Base-by-base conservation (phyloP, 35 echinoderm and acorn worm species). In the Lytechinus pictus region DNA sequence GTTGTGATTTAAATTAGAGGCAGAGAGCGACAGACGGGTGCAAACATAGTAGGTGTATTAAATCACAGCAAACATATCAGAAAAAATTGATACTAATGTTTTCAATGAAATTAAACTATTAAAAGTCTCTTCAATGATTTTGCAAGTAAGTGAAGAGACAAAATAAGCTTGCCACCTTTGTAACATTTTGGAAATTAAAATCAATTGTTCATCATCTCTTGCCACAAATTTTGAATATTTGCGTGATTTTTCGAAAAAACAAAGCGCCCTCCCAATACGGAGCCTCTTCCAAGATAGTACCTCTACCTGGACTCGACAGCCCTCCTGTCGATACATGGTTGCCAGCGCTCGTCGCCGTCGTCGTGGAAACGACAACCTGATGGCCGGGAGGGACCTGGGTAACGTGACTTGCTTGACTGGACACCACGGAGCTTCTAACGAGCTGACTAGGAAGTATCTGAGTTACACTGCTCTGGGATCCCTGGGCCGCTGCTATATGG, bases 281-380 rank as follows among this genome's bases (percentile, higher is more conserved):
- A 93, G 92, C 92, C 92, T 79, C 66, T 7, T 24, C n/a, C 54
- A 27, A 28, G 53, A 93, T 54, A 93, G 92, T 93, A 93, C 92
- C 92, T 93, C 52, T 93, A 93, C 92, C 92, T 93, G 92, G 92
- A 57, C 92, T 93, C 13, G 92, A 53, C 92, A 93, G 24, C 52
- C 92, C 92, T 55, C 92, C 92, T 8, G 92, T 19, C 92, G 57
- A 53, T 53, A 57, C 54, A 53, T 93, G 55, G 14, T 54, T 54
- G 3, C 88, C 29, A 28, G 33, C 53, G 33, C 27, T 93, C 53
- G 92, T 54, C 13, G 92, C 92, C 92, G 92, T 93, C 92, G 92
- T 93, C 54, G 92, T 93, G 92, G 92, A 93, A 54, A 93, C 92
- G 13, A 93, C 92, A 5, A 93, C 92, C 92, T 93, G 92, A 44